Evolutionary conservation across 2,113 vertebrate genomes (phyloP), one percentile per base, ranked within the genome.

Genomic region (Ovibos moschatus): DNA sequence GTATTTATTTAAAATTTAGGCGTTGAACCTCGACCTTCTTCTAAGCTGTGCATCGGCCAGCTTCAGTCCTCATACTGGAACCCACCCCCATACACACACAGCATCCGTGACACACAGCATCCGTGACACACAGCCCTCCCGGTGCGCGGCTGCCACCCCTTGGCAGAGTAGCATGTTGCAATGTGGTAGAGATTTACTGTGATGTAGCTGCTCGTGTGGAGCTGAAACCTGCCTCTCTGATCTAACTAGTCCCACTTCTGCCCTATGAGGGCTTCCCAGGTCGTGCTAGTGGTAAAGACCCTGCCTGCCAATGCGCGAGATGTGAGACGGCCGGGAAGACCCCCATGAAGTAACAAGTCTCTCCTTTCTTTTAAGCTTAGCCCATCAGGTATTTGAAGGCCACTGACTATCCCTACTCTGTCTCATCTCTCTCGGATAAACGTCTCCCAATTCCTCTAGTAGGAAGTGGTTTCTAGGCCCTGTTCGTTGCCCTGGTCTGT

Each of bases 101-200:
- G 28, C 1, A 1, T 14, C 47, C 7, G 3, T 9, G 23, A n/a
- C 6, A 25, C 13, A 19, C 12, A 43, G 28, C 1, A 1, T 14
- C 47, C 7, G 3, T 9, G 23, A n/a, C 6, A 25, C 13, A 30
- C 33, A 10, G 13, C 5, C 27, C 23, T 78, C 33, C 79, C 5
- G 12, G 85, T 50, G 23, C 13, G 0, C 9, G 43, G 79, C 6
- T 50, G n/a, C 60, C 81, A 50, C 28, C 17, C 10, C 86, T 21
- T 94, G 43, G 33, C 86, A 74, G 95, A 51, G 74, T 16, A 50
- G 7, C 43, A 1, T 16, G 21, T 45, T 43, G 27, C 51, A 6
- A 2, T 16, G 13, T 21, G 21, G 30, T 13, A 40, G 60, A 89
- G 12, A 33, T 15, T 53, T 43, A 1, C 3, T 7, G 16, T 55